These are phyloP conservation scores for Mormyrus hasselquistii DNA, from an alignment of 2,797 vertebrate genomes.

Conservation along the genomic window DNA sequence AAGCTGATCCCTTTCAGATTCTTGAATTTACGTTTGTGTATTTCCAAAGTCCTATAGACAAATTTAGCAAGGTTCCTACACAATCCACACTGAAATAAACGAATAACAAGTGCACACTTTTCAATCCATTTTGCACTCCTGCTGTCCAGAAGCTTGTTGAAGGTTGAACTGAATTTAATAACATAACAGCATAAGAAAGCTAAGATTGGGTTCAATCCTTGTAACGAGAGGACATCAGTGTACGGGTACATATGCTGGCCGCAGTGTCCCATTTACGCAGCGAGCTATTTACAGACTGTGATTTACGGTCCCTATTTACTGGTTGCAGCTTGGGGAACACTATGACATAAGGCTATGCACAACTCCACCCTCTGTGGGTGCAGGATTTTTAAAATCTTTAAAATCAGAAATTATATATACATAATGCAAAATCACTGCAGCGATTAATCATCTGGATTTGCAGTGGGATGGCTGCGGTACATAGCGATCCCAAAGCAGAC, in stretches of 20 bases:
- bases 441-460: not conserved
- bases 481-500: not conserved
- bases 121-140: not conserved
- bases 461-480: not conserved
- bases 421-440: not conserved
- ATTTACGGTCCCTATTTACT: slow-evolving; percentile 8
- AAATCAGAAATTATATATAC: not conserved
- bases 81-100: not conserved
- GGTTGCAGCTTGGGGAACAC: not conserved
- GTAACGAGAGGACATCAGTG: not conserved
- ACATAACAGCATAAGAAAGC: not conserved
- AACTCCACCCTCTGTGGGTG: not conserved
- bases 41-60: not conserved
- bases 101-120: not conserved
- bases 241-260: not conserved
- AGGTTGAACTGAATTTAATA: not conserved
- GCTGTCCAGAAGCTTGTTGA: not conserved
- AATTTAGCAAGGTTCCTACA: not conserved
- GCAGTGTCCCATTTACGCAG: not conserved
- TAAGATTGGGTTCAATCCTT: not conserved
- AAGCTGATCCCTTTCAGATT: not conserved
- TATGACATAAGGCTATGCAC: not conserved
- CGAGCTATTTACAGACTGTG: not conserved
- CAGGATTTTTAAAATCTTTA: not conserved
- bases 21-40: not conserved